phyloP scores from a whole-genome alignment of 2,113 vertebrate genomes.

The Physeter macrocephalus region DNA sequence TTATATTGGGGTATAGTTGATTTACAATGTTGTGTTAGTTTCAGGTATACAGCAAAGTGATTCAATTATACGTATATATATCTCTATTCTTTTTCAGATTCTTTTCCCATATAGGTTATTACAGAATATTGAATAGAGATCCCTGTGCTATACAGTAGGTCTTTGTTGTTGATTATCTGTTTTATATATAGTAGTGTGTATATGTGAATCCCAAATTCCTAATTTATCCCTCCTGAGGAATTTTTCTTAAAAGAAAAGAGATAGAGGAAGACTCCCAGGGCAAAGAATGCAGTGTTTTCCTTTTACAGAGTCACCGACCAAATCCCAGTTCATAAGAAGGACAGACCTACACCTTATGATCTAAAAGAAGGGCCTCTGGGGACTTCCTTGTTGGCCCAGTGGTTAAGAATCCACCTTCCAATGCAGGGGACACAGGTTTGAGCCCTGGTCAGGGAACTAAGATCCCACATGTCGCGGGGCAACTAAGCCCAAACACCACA shows the following conservation, averaged over 20 bases:
- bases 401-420: no score
- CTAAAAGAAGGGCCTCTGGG: background rate
- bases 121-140: background rate
- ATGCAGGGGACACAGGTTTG: no score
- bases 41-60: background rate
- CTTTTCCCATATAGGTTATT: background rate
- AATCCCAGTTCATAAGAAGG: background rate
- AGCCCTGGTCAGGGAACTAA: no score
- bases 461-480: no score
- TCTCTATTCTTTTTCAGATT: background rate
- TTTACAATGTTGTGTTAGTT: background rate
- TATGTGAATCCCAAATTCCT: background rate
- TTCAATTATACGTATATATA: background rate
- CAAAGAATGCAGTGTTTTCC: background rate
- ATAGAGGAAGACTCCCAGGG: background rate
- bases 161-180: background rate
- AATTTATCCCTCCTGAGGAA: background rate
- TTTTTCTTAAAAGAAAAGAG: slow-evolving; percentile 27
- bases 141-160: background rate
- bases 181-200: background rate
- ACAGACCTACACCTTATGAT: background rate
- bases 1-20: background rate
- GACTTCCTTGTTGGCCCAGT: no score
- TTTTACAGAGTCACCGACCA: background rate
- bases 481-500: no score